Conservation (phyloP, 92 coral and sea anemone genomes). For the Ricordea florida region DNA sequence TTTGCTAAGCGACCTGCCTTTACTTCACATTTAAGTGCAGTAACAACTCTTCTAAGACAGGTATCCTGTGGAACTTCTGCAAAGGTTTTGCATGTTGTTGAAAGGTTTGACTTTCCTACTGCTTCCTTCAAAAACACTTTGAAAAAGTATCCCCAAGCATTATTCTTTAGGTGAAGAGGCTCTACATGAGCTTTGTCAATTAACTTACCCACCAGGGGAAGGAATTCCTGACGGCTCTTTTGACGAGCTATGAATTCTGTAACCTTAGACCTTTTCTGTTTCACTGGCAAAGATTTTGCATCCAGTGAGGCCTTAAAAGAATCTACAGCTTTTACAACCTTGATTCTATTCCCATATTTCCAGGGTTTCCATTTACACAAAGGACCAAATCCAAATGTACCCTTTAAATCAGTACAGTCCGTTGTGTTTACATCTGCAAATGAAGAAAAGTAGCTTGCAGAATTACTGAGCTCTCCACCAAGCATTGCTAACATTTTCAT, state of each 20-base stretch:
- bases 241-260: too few relatives aligned
- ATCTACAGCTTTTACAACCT: too few relatives aligned
- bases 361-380: too few relatives aligned
- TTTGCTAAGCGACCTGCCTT: slow-evolving; percentile 10
- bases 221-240: too few relatives aligned
- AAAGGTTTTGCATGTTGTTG: slow-evolving; percentile 38
- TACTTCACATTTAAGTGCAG: slow-evolving; percentile 47
- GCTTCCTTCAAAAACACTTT: slow-evolving; percentile 44
- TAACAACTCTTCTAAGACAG: slow-evolving; percentile 31
- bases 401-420: slow-evolving; percentile 55
- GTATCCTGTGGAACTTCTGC: slow-evolving; percentile 39
- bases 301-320: too few relatives aligned
- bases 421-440: slow-evolving; percentile 56
- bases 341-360: too few relatives aligned
- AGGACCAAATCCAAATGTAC: background rate
- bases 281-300: too few relatives aligned
- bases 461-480: slow-evolving; percentile 57
- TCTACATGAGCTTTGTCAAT: too few relatives aligned
- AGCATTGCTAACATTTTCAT: slow-evolving; percentile 51
- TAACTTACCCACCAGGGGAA: too few relatives aligned
- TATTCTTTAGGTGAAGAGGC: too few relatives aligned
- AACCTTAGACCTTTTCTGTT: too few relatives aligned
- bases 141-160: too few relatives aligned
- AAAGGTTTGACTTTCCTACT: slow-evolving; percentile 36
- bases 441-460: slow-evolving; percentile 63